Conservation (phyloP, 2,888 invertebrate genomes). For the Amorpha juglandis region DNA sequence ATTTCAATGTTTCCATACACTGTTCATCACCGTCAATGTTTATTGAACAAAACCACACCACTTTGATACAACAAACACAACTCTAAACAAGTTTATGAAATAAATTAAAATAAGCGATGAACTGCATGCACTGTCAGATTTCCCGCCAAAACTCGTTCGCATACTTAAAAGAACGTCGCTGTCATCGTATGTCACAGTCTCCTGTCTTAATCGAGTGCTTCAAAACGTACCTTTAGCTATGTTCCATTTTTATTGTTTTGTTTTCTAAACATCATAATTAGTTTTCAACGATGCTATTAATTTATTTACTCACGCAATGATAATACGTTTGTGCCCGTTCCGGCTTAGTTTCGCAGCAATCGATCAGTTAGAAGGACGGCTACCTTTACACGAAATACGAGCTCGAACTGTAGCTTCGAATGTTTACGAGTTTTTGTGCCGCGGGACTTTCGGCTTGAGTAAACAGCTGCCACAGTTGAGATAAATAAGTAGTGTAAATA, state of each 20-base stretch:
- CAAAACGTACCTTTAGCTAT: not conserved
- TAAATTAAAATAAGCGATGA: too few species aligned
- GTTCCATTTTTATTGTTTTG: constrained; percentile 33
- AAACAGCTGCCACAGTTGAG: not conserved
- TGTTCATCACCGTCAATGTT: too few species aligned
- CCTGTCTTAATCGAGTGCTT: too few species aligned
- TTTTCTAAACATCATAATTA: constrained; percentile 38
- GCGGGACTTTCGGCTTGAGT: constrained; percentile 13
- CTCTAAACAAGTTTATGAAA: too few species aligned
- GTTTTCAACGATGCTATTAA: constrained; percentile 1
- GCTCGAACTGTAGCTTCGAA: constrained; percentile 48
- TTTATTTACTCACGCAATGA: constrained; percentile 15
- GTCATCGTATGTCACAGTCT: too few species aligned
- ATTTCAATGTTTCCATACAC: too few species aligned
- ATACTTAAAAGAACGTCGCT: too few species aligned
- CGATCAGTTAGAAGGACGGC: constrained; percentile 72
- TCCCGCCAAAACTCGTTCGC: too few species aligned
- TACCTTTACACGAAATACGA: constrained; percentile 72
- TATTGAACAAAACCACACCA: too few species aligned
- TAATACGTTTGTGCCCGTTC: constrained; percentile 14
- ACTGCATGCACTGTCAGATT: too few species aligned
- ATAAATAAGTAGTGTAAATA: not conserved
- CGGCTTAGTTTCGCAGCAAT: constrained; percentile 45
- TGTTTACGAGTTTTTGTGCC: constrained; percentile 62
- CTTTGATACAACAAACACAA: too few species aligned